Evolutionary conservation across 2,113 vertebrate species (phyloP).

Genomic region (Vidua macroura): DNA sequence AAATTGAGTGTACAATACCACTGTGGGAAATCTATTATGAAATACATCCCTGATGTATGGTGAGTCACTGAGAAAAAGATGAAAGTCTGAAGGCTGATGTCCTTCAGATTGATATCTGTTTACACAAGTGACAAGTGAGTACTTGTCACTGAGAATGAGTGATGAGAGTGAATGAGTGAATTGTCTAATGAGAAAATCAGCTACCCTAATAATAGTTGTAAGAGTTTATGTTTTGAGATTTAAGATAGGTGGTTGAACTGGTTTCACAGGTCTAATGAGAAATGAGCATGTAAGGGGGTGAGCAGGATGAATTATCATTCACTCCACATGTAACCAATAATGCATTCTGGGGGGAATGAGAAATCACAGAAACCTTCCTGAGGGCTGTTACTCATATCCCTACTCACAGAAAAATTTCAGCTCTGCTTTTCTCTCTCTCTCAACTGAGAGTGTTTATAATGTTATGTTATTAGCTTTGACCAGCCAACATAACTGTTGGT

Average conservation of each 20-base stretch:
- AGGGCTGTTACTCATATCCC: background rate
- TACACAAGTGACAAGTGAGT: background rate
- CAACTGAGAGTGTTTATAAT: background rate
- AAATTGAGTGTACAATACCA: background rate
- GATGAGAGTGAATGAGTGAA: too few relatives aligned
- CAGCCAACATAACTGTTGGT: background rate
- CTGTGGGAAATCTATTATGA: background rate
- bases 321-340: background rate
- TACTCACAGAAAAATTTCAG: background rate
- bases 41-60: background rate
- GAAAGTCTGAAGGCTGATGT: background rate
- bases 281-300: background rate
- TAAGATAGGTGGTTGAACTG: constrained; percentile 13
- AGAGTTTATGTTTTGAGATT: constrained; percentile 29
- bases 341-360: background rate
- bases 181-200: background rate
- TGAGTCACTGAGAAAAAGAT: background rate
- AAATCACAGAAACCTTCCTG: constrained; percentile 11
- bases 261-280: constrained; percentile 28
- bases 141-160: background rate
- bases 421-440: background rate
- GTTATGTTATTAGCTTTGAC: constrained; percentile 13
- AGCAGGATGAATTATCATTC: constrained; percentile 7
- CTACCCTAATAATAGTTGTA: constrained; percentile 1
- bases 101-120: background rate